Conservation (phyloP, 1,140 invertebrate genomes). For the Pseudomyrmex dendroicus region DNA sequence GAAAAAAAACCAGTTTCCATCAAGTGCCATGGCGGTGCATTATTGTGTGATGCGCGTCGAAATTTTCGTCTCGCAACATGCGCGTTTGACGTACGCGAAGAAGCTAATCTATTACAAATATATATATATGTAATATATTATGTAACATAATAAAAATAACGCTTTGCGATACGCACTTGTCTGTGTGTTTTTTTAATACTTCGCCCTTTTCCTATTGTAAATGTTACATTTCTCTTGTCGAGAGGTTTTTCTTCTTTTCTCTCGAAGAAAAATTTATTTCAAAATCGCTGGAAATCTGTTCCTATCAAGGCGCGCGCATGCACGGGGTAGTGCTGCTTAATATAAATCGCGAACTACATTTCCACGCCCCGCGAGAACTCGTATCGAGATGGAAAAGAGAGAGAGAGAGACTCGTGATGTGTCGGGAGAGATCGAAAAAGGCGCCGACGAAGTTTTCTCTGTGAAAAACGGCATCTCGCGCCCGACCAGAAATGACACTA, state of each 20-base stretch:
- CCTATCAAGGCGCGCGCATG: no score
- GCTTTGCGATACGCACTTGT: not conserved
- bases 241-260: not conserved
- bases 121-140: conserved; percentile 43
- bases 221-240: not conserved
- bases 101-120: not conserved
- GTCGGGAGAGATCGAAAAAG: conserved; percentile 37
- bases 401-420: not conserved
- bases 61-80: conserved; percentile 19
- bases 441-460: conserved; percentile 37
- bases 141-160: conserved; percentile 44
- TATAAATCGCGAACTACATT: conserved; percentile 26
- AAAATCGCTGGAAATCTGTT: conserved; percentile 11
- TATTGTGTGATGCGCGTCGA: conserved; percentile 2
- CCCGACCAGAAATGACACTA: not conserved
- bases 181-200: not conserved
- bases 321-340: not conserved
- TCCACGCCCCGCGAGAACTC: conserved; percentile 1
- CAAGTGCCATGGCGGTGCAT: conserved; percentile 31
- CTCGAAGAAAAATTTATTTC: not conserved
- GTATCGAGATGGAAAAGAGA: not conserved
- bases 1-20: not conserved
- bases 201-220: not conserved
- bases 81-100: not conserved
- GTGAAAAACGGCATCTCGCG: conserved; percentile 41